Conservation (phyloP, 1,140 invertebrate species). For the Drosophila sproati region DNA sequence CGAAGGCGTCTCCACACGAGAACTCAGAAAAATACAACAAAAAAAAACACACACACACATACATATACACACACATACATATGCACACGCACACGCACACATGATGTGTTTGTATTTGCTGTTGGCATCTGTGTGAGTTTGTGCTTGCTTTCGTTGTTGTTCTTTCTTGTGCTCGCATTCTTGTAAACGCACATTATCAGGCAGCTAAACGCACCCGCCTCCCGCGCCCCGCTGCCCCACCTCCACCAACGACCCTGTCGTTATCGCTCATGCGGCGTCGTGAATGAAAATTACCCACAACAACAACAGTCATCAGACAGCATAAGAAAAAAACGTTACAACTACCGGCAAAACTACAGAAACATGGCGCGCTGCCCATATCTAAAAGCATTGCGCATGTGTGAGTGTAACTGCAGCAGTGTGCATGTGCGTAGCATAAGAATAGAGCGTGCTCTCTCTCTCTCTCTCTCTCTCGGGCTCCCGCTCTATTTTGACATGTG, state of each 20-base stretch:
- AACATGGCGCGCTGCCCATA: conserved; percentile 43
- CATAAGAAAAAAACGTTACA: conserved; percentile 31
- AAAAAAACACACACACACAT: neutral
- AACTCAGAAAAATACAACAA: conserved; percentile 11
- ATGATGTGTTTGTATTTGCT: conserved; percentile 37
- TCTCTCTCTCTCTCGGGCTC: conserved; percentile 1
- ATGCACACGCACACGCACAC: neutral
- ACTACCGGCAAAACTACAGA: conserved; percentile 47
- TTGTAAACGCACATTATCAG: conserved; percentile 62
- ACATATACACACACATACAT: neutral
- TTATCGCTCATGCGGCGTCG: conserved; percentile 42
- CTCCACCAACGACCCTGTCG: neutral
- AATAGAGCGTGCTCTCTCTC: conserved; percentile 13
- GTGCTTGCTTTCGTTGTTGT: conserved; percentile 41
- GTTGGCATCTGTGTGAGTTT: conserved; percentile 31
- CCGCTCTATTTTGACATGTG: conserved; percentile 23
- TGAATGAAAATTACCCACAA: conserved; percentile 44
- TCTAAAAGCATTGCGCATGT: conserved; percentile 38
- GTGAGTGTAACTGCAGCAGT: conserved; percentile 31
- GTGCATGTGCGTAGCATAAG: conserved; percentile 8
- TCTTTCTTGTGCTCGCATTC: conserved; percentile 46
- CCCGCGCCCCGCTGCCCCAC: neutral
- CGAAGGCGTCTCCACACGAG: conserved; percentile 25
- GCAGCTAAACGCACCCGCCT: conserved; percentile 12
- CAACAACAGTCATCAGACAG: conserved; percentile 19